Evolutionary conservation across 2,797 vertebrate species (phyloP).

Genomic region (Chrosomus eos): DNA sequence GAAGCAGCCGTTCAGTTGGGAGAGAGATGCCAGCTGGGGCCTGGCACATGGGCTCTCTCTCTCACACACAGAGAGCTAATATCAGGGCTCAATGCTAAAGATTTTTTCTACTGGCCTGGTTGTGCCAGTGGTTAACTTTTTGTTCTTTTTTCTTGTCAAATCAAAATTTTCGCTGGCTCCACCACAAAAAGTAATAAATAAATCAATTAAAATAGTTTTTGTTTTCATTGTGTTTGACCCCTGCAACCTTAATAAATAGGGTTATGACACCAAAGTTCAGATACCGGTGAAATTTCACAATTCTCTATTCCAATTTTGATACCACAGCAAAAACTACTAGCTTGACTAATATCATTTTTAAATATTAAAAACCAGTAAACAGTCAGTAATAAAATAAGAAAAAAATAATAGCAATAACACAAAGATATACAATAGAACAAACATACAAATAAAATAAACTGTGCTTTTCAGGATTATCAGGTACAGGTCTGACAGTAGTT

Average conservation of each 20-base stretch:
- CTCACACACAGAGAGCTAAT: neutral
- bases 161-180: neutral
- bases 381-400: neutral
- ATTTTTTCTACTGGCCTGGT: neutral
- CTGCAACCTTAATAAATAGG: neutral
- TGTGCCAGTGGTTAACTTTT: neutral
- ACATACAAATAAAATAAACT: neutral
- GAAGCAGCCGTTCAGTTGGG: slow-evolving; percentile 30
- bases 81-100: neutral
- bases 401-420: neutral
- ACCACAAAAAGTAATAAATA: neutral
- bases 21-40: slow-evolving; percentile 39
- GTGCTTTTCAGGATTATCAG: neutral
- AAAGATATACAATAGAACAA: neutral
- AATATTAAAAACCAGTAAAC: neutral
- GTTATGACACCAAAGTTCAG: neutral
- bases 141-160: no score
- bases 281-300: neutral
- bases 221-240: neutral
- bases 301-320: neutral
- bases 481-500: neutral
- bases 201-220: neutral
- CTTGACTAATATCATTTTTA: neutral
- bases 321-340: neutral
- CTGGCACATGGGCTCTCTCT: slow-evolving; percentile 27